phyloP scores from a whole-genome alignment of 2,888 invertebrate species.

The Polydrusus cervinus region DNA sequence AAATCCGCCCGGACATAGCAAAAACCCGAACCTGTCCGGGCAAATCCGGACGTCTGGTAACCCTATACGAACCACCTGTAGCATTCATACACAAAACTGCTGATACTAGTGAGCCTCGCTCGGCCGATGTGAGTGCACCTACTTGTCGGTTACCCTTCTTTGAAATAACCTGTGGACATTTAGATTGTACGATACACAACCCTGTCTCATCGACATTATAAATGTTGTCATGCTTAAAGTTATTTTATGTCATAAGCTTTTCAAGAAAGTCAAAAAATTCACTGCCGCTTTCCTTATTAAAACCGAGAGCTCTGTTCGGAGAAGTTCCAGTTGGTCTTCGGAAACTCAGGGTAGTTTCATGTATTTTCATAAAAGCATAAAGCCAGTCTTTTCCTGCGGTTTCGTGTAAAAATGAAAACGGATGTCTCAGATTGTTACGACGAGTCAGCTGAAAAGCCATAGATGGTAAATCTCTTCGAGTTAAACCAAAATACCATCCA shows the following conservation, averaged over 20 bases:
- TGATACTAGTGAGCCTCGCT: constrained; percentile 40
- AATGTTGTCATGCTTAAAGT: constrained; percentile 35
- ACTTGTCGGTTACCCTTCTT: constrained; percentile 41
- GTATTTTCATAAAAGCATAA: constrained; percentile 45
- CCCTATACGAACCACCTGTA: too few relatives aligned
- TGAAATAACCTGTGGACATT: constrained; percentile 31
- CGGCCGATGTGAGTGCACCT: constrained; percentile 31
- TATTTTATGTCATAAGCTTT: constrained; percentile 33
- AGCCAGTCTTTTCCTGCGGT: constrained; percentile 53
- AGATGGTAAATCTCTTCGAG: constrained; percentile 45
- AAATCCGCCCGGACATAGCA: too few relatives aligned
- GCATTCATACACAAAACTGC: constrained; percentile 33
- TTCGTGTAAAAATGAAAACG: constrained; percentile 43
- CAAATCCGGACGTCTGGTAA: too few relatives aligned
- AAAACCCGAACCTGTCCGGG: too few relatives aligned
- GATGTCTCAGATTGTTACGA: constrained; percentile 44
- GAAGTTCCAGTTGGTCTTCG: constrained; percentile 51
- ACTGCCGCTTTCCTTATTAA: constrained; percentile 45
- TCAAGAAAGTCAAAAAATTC: constrained; percentile 48
- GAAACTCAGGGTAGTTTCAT: constrained; percentile 42
- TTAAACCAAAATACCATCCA: constrained; percentile 48
- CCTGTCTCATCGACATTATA: constrained; percentile 48
- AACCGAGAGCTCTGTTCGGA: constrained; percentile 44
- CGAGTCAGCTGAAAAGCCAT: constrained; percentile 50
- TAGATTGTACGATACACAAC: constrained; percentile 44